Evolutionary conservation across 2,113 vertebrate genomes (phyloP).

Genomic region (Boleophthalmus pectinirostris): DNA sequence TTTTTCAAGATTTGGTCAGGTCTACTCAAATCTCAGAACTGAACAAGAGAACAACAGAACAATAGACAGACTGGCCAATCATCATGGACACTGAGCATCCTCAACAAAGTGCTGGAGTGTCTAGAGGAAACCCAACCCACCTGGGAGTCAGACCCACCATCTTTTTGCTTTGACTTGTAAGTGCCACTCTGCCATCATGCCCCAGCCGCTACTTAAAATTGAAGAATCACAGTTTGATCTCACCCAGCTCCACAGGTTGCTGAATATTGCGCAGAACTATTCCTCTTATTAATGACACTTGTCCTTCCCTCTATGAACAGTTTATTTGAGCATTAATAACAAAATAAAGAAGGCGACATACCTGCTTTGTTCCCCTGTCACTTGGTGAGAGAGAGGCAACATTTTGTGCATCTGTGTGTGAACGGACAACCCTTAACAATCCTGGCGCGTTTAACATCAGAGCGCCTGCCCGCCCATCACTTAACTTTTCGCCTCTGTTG

Average conservation of each 20-base stretch:
- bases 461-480: constrained; percentile 31
- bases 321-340: constrained; percentile 3
- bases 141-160: no score
- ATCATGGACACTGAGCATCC: no score
- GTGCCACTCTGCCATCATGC: no score
- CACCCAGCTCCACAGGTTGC: not conserved
- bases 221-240: not conserved
- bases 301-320: not conserved
- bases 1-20: no score
- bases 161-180: no score
- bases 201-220: not conserved
- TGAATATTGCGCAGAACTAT: not conserved
- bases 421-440: constrained; percentile 5
- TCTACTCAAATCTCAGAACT: no score
- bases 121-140: no score
- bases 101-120: no score
- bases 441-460: constrained; percentile 24
- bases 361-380: constrained; percentile 6
- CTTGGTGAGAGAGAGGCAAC: not conserved
- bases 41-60: no score
- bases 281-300: constrained; percentile 32
- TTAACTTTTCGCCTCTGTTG: constrained; percentile 40
- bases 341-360: not conserved
- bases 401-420: constrained; percentile 9
- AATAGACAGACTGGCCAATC: no score